Base-by-base conservation (phyloP, 1,140 invertebrate species). In the Augochlora pura region DNA sequence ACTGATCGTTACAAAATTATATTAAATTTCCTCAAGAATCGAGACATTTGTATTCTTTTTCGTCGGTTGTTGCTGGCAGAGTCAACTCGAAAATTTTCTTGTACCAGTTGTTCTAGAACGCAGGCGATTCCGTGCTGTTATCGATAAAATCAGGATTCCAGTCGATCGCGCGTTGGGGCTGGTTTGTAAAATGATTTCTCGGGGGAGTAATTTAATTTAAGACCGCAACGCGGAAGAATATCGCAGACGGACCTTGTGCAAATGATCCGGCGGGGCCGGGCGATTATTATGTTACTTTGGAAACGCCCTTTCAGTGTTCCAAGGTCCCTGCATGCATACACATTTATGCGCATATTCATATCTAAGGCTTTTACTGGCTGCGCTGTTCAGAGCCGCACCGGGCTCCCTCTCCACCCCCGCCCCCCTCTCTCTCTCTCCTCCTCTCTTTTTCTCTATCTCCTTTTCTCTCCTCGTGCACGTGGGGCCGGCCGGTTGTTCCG, bases 261-360 rank as follows among this genome's bases (percentile, higher is more conserved):
- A 76, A 76, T 67, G 73, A 68, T 76, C 46, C 73, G 73, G 21
- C 32, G 75, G 25, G 66, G 57, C 49, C 49, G 57, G 67, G 42
- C 54, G 75, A 77, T 77, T 70, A 77, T 77, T 70, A 63, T 32
- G 75, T 77, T 62, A 67, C 75, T 77, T 62, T 52, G 75, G 75
- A 77, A 49, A 77, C 75, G 75, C 75, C 75, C 75, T 77, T 77
- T 77, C 66, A 57, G 42, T 77, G 75, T 77, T 70, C 67, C 67
- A 69, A 77, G 57, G 42, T 42, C 60, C 49, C 64, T 70, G 70
- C 42, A 27, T 46, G 57, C 62, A 84, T 83, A 75, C 82, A 80
- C 83, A 80, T 85, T 85, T 77, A 84, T 78, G 66, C 66, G 76
- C 68, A 76, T 77, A 77, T 81, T 81, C 74, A 70, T 77, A 69